Base-by-base conservation (phyloP, 2,888 invertebrate genomes). In the Leptinotarsa peninsularis region DNA sequence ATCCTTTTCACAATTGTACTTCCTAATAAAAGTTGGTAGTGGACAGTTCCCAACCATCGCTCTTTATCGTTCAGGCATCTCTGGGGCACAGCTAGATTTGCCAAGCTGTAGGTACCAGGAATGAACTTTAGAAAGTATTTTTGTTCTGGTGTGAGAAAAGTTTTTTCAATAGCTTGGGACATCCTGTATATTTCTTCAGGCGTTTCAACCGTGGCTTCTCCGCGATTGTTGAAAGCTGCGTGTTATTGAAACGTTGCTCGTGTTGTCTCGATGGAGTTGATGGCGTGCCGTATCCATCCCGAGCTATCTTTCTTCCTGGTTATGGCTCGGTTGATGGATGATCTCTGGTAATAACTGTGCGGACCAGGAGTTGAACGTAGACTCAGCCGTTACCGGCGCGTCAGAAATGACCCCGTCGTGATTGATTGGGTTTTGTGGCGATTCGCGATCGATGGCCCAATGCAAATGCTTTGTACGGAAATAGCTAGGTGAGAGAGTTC, bases 321-420 rank as follows among this genome's bases (percentile, higher is more conserved):
- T 52, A 23, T 69, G 54, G 56, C 52, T 68, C 66, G 66, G 10
- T n/a, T 76, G 76, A 73, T 76, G 67, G 68, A 76, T 74, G 76
- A 67, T 73, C 76, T 76, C 18, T 43, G 71, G 60, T 76, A 73
- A 75, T 70, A 76, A 73, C 68, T 72, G 18, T 67, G 75, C 71
- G 63, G 54, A 63, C 68, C 66, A 72, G 75, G 75, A 75, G 72
- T 75, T 71, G 63, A 43, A 49, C 68, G 71, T 50, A 54, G 67
- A 67, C 68, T 68, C 75, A 49, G 71, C 72, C 60, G 60, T 23
- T 60, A 23, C 27, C 27, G 15, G 14, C 60, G 14, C 60, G 60
- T 60, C 60, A 60, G 15, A 60, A 60, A 15, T 60, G 60, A 60
- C 60, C 60, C 27, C 60, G 58, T 58, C 23, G 63, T 63, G 63